Base-by-base conservation (phyloP, 2,888 invertebrate genomes). In the Pyralis farinalis region DNA sequence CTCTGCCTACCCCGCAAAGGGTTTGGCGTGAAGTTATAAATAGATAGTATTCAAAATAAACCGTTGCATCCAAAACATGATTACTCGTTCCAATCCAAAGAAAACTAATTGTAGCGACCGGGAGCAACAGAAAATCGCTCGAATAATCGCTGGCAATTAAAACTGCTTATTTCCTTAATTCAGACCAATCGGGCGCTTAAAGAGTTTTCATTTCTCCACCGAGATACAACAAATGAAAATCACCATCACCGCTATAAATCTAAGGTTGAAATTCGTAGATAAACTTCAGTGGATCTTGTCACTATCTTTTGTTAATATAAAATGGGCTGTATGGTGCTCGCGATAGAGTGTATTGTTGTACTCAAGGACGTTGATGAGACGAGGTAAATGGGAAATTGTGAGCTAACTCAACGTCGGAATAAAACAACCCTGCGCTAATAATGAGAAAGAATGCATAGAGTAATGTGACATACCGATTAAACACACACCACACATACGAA, bases 341-440 rank as follows among this genome's bases (percentile, higher is more conserved):
- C 8, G 1, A 35, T 63, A 76, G 48, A 63, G 70, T 56, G 40
- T 42, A 46, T 40, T 63, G 58, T 71, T 33, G 57, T 34, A 30
- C 54, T 60, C 28, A 39, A 20, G 37, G 43, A 40, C 28, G 46
- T 45, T 65, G 70, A 73, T 74, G 76, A 75, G 75, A 60, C 60
- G 69, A 66, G 69, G 66, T 82, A 79, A 80, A 79, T 84, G 80
- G 86, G 86, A 86, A 87, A 86, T 87, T 80, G 86, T 81, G 67
- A 63, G 72, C 80, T 81, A 84, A 86, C 82, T 82, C 77, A 76
- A 70, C 78, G 74, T 53, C 64, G 74, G 76, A 83, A 83, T 85
- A 86, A 86, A 87, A 87, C 87, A 87, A 87, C 86, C 82, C 86
- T 74, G 80, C 80, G 75, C 75, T 84, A 76, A 84, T 87, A 86